Evolutionary conservation across 2,113 vertebrate genomes (phyloP).

Genomic region (Empidonax alnorum): DNA sequence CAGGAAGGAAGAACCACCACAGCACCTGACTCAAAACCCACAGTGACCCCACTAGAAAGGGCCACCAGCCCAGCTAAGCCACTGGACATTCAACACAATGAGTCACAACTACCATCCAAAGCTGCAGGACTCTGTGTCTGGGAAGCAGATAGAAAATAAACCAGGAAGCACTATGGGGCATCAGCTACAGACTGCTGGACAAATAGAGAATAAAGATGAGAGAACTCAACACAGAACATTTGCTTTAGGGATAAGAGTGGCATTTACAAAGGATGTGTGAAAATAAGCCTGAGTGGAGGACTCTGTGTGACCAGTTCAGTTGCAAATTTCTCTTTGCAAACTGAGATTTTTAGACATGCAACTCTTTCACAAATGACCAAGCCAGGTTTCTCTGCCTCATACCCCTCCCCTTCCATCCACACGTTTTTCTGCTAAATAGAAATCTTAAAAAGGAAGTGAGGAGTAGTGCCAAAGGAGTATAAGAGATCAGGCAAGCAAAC

Average conservation of each 20-base stretch:
- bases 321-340: neutral
- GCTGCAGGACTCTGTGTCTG: neutral
- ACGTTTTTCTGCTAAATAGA: neutral
- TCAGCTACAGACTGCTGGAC: neutral
- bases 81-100: neutral
- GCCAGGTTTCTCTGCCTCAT: neutral
- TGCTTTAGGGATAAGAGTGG: slow-evolving; percentile 5
- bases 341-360: neutral
- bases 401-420: neutral
- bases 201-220: slow-evolving; percentile 15
- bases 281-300: neutral
- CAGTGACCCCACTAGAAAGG: neutral
- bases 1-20: neutral
- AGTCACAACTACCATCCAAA: neutral
- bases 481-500: neutral
- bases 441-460: neutral
- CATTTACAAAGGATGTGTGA: slow-evolving; percentile 1
- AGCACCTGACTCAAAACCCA: neutral
- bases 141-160: neutral
- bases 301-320: neutral
- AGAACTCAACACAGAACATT: slow-evolving; percentile 19
- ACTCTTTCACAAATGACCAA: neutral
- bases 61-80: neutral
- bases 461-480: neutral
- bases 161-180: neutral